phyloP scores from a whole-genome alignment of 1,140 invertebrate species.

The Hyles vespertilio region DNA sequence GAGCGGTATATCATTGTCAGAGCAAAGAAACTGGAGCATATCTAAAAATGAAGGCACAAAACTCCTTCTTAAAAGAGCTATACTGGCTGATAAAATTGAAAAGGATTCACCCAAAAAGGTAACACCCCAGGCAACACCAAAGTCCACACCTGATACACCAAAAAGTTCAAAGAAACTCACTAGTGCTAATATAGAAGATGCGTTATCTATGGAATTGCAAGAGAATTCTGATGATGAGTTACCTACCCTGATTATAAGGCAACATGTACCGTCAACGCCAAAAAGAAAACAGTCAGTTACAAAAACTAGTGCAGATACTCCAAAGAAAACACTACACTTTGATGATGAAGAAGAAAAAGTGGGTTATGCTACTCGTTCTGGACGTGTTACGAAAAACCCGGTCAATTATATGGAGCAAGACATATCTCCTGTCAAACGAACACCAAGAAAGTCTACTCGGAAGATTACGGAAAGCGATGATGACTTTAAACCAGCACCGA shows the following conservation, averaged over 20 bases:
- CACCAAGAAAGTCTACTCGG: constrained; percentile 32
- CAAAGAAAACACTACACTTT: constrained; percentile 57
- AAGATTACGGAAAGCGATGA: constrained; percentile 54
- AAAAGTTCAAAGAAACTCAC: constrained; percentile 40
- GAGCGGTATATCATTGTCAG: constrained; percentile 52
- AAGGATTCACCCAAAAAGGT: constrained; percentile 46
- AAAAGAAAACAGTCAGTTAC: constrained; percentile 48
- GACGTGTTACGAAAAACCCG: constrained; percentile 36
- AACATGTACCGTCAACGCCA: constrained; percentile 45
- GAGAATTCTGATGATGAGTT: constrained; percentile 64
- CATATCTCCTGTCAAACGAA: constrained; percentile 50
- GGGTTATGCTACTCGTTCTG: constrained; percentile 37
- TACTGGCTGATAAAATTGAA: constrained; percentile 60
- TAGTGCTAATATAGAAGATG: constrained; percentile 46
- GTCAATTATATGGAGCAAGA: constrained; percentile 44
- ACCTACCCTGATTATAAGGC: constrained; percentile 59
- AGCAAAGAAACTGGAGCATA: constrained; percentile 64
- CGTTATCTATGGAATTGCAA: constrained; percentile 57
- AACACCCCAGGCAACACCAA: constrained; percentile 33
- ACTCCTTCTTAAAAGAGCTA: constrained; percentile 68
- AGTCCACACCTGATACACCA: constrained; percentile 29
- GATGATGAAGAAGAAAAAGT: constrained; percentile 42
- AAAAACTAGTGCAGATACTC: constrained; percentile 44
- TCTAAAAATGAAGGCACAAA: constrained; percentile 67
- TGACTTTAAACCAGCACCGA: constrained; percentile 48